Evolutionary conservation across 2,113 vertebrate genomes (phyloP), one percentile per base, ranked within the genome.

Genomic region (Melanotaenia duboulayi): DNA sequence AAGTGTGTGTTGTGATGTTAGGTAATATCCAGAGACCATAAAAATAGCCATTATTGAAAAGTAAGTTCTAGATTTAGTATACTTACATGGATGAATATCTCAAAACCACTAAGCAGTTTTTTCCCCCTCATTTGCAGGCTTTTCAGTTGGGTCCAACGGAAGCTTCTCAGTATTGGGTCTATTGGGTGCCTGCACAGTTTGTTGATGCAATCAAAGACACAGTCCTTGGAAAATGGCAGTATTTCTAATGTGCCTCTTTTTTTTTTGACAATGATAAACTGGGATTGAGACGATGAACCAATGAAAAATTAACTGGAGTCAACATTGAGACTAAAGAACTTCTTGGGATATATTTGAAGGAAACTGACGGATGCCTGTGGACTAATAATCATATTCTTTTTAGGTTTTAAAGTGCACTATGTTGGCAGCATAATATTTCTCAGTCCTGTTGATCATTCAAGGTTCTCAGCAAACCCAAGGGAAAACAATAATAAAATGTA

Each of bases 141-240:
- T 98, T 99, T 94, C 98, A 99, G 90, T 92, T 99, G 94, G 98
- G 98, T 94, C 98, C 98, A 73, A 99, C 98, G 82, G 98, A 99
- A 97, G 98, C 98, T 0, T 99, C 98, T 92, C 98, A 99, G 93
- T 99, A 99, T 92, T 99, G 98, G 98, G 96, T 99, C 83, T 99
- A 99, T 92, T 99, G 98, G 98, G 97, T 99, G 81, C 97, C 98
- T 84, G 94, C 94, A 92, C 98, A 99, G 87, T 99, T 98, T 90
- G 98, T 99, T 40, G 98, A 99, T 94, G 98, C 98, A 94, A 99
- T 99, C 96, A 99, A 99, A 95, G 98, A 99, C 96, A 99, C 97
- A 92, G 98, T 99, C 92, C 97, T 99, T 87, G 98, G 98, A 49
- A 99, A 99, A 92, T 99, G 98, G 98, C 98, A 99, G 97, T 99